Evolutionary conservation across 2,113 vertebrate genomes (phyloP), one percentile per base, ranked within the genome.

Genomic region (Pipra filicauda): DNA sequence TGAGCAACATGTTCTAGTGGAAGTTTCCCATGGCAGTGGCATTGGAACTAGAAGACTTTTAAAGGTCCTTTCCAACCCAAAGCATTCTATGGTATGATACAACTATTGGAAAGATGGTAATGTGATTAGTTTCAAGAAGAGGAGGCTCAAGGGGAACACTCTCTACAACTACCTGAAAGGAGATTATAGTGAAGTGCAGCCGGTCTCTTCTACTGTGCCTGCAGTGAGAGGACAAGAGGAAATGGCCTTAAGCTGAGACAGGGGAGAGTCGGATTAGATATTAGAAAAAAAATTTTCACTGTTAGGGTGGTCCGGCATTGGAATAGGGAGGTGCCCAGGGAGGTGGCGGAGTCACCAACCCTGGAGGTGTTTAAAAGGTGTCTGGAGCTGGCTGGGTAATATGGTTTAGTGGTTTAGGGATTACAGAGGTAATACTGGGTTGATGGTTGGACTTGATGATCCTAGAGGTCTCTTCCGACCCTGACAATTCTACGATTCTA

Each of bases 81-180:
- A 54, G 11, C 20, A 48, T 54, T 82, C n/a, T 41, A 1, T 48
- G 13, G 8, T 39, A 16, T 35, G n/a, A 46, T 30, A 27, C 3
- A 6, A 19, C 19, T 70, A 27, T 12, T 76, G 48, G 20, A 61
- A 30, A 75, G 39, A 31, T 41, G 24, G 18, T 55, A 65, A 27
- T 0, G 1, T 44, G 37, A 7, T 48, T 13, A 55, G 14, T 49
- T 31, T 35, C 0, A 0, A 23, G n/a, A 61, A 18, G 24, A 26
- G 30, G 30, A 28, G 30, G 30, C 30, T 76, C 30, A 11, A 4
- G 30, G 39, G 9, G 46, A 11, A 30, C 16, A 0, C 9, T 54
- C 33, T 59, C 24, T 46, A 16, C 19, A 59, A 2, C 15, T 41
- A 5, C 16, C 11, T 69, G 11, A 22, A 35, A 61, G 48, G 30